These are phyloP conservation scores for Melanerpes formicivorus DNA, from an alignment of 2,113 vertebrate genomes.

Conservation along the genomic window DNA sequence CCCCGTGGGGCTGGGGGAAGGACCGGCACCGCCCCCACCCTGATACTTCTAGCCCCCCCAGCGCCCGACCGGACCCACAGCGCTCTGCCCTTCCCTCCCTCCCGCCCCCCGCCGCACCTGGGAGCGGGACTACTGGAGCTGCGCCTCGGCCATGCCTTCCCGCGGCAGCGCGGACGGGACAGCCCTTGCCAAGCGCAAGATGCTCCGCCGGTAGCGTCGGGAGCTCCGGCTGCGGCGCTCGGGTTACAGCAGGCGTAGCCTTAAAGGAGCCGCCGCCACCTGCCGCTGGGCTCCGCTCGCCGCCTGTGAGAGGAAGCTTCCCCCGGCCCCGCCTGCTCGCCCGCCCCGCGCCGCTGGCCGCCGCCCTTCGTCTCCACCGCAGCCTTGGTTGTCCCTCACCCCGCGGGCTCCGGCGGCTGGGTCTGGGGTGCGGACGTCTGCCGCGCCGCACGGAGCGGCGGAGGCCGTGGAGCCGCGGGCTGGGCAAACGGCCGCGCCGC, in stretches of 20 bases:
- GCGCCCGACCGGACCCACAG: neutral
- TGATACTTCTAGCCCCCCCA: neutral
- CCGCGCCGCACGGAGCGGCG: neutral
- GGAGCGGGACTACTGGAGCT: neutral
- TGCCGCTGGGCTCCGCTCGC: neutral
- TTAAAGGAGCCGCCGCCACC: conserved; percentile 72
- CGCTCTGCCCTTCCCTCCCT: neutral
- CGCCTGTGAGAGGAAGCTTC: neutral
- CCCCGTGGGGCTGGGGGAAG: neutral
- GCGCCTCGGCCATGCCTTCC: neutral
- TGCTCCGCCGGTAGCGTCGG: neutral
- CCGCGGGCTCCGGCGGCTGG: neutral
- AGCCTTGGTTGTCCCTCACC: neutral
- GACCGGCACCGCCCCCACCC: neutral
- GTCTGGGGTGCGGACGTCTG: neutral
- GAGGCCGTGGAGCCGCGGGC: neutral
- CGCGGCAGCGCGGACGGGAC: neutral
- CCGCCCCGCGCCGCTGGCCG: neutral
- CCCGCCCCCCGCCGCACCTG: neutral
- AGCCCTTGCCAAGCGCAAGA: neutral
- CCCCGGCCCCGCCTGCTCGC: neutral
- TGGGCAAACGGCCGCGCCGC: too few relatives aligned
- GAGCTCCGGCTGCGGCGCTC: conserved; percentile 19
- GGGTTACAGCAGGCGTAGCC: conserved; percentile 65
- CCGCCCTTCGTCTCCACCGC: neutral